Evolutionary conservation across 2,797 vertebrate genomes (phyloP), one percentile per base, ranked within the genome.

Genomic region (Danio aesculapii): DNA sequence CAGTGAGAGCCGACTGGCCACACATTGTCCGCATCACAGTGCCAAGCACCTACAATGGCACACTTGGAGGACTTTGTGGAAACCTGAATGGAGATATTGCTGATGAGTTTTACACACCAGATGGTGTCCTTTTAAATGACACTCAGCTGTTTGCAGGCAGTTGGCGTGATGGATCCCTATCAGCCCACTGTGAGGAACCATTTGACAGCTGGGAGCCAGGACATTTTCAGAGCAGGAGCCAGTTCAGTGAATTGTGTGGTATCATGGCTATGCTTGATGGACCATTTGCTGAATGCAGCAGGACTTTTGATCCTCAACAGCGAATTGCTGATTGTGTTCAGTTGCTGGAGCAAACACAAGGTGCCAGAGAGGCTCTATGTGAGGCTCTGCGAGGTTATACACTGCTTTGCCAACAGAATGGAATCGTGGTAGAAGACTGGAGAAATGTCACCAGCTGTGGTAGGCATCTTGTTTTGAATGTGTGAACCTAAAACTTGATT

Each of bases 21-120:
- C 86, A 91, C 73, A 84, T 86, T 39, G 81, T 93, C 10, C 79
- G 77, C 0, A 19, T 93, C 77, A 92, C 82, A 6, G 87, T 87
- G 6, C 92, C 92, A 2, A 75, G 46, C 53, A 73, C 85, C 77
- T 94, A 93, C 71, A 86, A n/a, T 0, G 39, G 87, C 1, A 79
- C 86, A 49, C 80, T 94, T 7, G 89, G 86, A 55, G 91, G 92
- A 53, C 90, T 94, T 10, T 92, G 92, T 81, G 91, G 93, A 6
- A 83, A 94, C 68, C 88, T 90, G 50, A 92, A 91, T 41, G 85
- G 88, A 39, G 19, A 80, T 1, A 74, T 11, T 7, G 6, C 43
- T 0, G 92, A 93, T 5, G 93, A 94, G 6, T 92, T 92, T 67
- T 43, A 10, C 3, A 89, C 78, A 19, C 91, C 88, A 0, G 59